Evolutionary conservation across 1,140 invertebrate species (phyloP).

Genomic region (Ips typographus): DNA sequence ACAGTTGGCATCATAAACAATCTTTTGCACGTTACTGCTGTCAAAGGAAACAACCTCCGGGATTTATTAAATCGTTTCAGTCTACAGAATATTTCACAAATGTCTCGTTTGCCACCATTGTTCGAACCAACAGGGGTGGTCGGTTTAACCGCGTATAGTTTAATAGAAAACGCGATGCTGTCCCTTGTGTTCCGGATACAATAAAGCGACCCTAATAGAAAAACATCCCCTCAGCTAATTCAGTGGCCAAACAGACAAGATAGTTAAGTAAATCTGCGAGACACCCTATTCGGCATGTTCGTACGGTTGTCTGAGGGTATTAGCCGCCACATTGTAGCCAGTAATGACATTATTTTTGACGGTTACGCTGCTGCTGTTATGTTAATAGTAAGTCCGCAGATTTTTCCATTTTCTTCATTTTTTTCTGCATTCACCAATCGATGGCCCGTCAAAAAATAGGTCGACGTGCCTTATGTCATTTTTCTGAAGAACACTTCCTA

Average conservation of each 20-base stretch:
- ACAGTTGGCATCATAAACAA: no score
- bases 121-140: slow-evolving; percentile 9
- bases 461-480: no score
- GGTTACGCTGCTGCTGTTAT: no score
- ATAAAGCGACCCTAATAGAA: slow-evolving; percentile 28
- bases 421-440: no score
- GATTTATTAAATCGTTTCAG: no score
- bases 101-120: slow-evolving; percentile 25
- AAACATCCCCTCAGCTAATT: slow-evolving; percentile 25
- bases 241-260: slow-evolving; percentile 31
- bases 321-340: slow-evolving; percentile 11
- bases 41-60: no score
- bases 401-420: no score
- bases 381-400: no score
- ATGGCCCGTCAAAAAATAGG: no score
- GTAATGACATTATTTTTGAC: slow-evolving; percentile 24
- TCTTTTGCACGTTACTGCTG: no score
- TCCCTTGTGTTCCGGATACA: slow-evolving; percentile 11
- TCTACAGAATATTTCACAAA: neutral
- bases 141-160: slow-evolving; percentile 18
- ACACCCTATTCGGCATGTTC: slow-evolving; percentile 28
- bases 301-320: slow-evolving; percentile 22
- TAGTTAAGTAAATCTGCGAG: slow-evolving; percentile 30
- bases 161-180: slow-evolving; percentile 19
- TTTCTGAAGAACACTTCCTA: no score